Conservation (phyloP, 2,113 vertebrate species). For the Glaucidium brasilianum region DNA sequence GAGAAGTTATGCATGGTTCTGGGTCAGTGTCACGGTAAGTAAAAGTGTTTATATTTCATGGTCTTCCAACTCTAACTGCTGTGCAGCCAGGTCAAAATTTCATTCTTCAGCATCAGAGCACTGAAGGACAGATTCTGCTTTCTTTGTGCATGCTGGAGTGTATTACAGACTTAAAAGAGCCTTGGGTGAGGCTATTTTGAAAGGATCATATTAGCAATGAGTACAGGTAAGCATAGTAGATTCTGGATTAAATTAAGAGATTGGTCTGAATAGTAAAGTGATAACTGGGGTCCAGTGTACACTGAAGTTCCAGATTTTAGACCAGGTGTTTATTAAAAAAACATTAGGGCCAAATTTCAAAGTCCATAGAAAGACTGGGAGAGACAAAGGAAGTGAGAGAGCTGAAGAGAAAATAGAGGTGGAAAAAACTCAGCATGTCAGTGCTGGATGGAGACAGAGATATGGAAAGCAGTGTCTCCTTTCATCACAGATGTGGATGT, state of each 20-base stretch:
- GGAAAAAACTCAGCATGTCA: background rate
- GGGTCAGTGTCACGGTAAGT: background rate
- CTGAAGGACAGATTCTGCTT: background rate
- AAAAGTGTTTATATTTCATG: background rate
- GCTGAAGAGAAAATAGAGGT: background rate
- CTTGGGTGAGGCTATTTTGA: background rate
- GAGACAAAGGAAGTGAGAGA: background rate
- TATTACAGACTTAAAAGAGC: background rate
- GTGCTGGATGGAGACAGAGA: background rate
- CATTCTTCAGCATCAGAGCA: background rate
- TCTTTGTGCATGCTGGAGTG: background rate
- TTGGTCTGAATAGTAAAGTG: background rate
- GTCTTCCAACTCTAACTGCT: background rate
- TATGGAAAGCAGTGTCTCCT: background rate
- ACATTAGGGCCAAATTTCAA: background rate
- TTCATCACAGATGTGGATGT: background rate
- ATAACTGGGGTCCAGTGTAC: background rate
- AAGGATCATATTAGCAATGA: background rate
- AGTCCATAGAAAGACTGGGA: background rate
- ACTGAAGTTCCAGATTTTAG: background rate
- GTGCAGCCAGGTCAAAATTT: background rate
- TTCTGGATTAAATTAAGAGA: background rate
- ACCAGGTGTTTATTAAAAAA: background rate
- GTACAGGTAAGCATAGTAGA: background rate
- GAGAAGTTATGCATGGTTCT: background rate